These are phyloP conservation scores for Corapipo altera DNA, from an alignment of 2,113 vertebrate genomes.

Conservation along the genomic window DNA sequence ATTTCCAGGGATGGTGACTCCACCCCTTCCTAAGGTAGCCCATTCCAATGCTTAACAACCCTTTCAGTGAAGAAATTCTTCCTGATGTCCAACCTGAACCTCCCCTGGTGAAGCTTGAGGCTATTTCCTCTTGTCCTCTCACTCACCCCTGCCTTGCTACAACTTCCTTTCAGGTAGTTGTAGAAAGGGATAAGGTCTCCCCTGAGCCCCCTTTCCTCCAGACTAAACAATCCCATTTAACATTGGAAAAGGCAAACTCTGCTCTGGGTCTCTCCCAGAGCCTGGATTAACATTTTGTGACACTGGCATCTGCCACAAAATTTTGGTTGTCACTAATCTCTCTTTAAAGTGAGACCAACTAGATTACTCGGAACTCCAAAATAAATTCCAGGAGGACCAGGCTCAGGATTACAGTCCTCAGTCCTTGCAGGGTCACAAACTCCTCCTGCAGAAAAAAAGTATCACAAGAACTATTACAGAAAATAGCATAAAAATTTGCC, in stretches of 20 bases:
- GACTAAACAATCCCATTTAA: background rate
- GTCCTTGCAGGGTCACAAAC: background rate
- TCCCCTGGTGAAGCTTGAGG: background rate
- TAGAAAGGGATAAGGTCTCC: background rate
- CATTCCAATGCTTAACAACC: background rate
- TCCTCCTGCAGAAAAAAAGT: background rate
- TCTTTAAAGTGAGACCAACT: background rate
- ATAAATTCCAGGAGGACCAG: background rate
- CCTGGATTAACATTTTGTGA: background rate
- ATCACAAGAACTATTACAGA: background rate
- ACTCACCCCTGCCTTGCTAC: background rate
- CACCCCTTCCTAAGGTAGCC: background rate
- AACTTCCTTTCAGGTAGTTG: background rate
- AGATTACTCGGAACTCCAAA: background rate
- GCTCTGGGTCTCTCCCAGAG: background rate
- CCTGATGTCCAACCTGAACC: background rate
- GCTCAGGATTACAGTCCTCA: background rate
- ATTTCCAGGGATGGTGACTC: background rate
- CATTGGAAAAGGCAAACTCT: background rate
- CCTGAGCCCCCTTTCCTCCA: background rate
- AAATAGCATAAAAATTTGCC: background rate
- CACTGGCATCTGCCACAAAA: background rate
- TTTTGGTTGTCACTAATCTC: background rate
- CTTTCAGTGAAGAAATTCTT: background rate
- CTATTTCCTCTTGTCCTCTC: background rate